Conservation (phyloP, 2,797 vertebrate genomes). For the Dermochelys coriacea region DNA sequence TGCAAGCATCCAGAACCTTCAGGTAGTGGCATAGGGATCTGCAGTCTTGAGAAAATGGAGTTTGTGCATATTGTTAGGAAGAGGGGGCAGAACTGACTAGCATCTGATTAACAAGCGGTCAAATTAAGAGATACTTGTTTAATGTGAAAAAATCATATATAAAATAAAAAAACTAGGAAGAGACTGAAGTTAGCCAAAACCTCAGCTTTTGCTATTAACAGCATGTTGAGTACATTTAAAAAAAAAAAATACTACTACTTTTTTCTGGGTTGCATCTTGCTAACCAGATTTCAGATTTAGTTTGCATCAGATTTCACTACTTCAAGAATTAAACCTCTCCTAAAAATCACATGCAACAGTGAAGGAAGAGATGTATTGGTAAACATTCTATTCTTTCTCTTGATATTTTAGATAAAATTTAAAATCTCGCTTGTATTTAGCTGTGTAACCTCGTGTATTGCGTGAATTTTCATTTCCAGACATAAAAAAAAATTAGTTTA, state of each 20-base stretch:
- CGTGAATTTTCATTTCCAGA: not conserved
- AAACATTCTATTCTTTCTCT: not conserved
- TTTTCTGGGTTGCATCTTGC: not conserved
- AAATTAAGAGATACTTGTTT: not conserved
- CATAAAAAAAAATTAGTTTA: not conserved
- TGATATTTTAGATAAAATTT: not conserved
- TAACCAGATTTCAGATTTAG: not conserved
- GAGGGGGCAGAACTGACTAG: not conserved
- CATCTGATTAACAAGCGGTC: not conserved
- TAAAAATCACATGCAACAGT: not conserved
- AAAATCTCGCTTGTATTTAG: not conserved
- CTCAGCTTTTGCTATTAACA: not conserved
- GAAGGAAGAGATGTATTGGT: not conserved
- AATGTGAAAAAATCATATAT: not conserved
- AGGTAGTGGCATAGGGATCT: not conserved
- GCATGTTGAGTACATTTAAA: not conserved
- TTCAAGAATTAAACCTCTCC: not conserved
- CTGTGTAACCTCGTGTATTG: not conserved
- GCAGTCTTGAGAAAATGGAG: not conserved
- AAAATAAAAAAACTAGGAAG: not conserved
- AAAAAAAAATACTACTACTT: not conserved
- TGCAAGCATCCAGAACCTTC: not conserved
- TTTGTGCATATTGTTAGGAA: not conserved
- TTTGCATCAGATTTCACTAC: not conserved
- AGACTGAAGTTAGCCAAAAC: not conserved